Evolutionary conservation across 2,888 invertebrate genomes (phyloP).

Genomic region (Hemicrepidius hirtus): DNA sequence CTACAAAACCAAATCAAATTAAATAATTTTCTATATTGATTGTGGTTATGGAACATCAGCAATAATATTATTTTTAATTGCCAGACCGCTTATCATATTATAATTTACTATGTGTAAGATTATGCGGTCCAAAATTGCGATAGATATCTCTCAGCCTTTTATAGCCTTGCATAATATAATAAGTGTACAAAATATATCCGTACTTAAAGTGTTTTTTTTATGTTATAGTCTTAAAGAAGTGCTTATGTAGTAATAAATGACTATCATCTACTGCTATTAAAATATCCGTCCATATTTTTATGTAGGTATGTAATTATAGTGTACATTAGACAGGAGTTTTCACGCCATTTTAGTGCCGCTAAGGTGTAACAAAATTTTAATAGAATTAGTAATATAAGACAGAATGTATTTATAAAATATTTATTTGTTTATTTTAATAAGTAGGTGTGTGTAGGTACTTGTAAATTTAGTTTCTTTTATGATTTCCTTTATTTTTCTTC

Average conservation of each 20-base stretch:
- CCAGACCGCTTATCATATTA: neutral
- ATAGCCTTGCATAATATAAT: neutral
- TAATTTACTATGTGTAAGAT: neutral
- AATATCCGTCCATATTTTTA: constrained; percentile 41
- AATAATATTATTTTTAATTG: too few relatives aligned
- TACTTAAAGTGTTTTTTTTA: constrained; percentile 20
- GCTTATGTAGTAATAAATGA: constrained; percentile 38
- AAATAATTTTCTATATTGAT: too few relatives aligned
- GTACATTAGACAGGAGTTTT: constrained; percentile 30
- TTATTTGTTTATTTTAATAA: constrained; percentile 41
- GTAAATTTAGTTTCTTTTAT: neutral
- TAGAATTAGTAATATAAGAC: constrained; percentile 34
- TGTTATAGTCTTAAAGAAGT: constrained; percentile 35
- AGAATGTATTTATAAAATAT: constrained; percentile 47
- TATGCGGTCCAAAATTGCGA: neutral
- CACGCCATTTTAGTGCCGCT: constrained; percentile 30
- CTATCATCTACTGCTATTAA: constrained; percentile 41
- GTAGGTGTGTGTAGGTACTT: constrained; percentile 27
- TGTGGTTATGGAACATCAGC: too few relatives aligned
- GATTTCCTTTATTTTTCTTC: neutral
- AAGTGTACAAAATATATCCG: constrained; percentile 24
- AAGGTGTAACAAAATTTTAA: constrained; percentile 30
- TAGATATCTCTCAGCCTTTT: constrained; percentile 2
- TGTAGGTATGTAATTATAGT: constrained; percentile 35
- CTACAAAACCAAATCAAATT: neutral